Evolutionary conservation across 2,888 invertebrate genomes (phyloP).

Genomic region (Ennomos fuscantarius): DNA sequence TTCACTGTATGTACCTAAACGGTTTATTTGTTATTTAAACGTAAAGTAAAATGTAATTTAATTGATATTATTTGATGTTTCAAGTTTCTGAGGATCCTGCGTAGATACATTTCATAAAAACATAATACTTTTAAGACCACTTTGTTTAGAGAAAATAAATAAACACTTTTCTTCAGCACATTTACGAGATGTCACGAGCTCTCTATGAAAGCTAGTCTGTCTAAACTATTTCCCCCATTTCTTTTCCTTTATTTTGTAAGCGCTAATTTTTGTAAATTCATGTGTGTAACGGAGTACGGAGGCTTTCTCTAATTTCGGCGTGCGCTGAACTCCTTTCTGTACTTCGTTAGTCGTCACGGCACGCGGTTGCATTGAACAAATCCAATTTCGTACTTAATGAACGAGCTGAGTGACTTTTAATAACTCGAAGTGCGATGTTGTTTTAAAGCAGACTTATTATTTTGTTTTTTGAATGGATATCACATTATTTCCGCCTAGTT

Average conservation of each 20-base stretch:
- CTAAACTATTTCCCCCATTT: conserved; percentile 4
- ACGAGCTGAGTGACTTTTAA: conserved; percentile 37
- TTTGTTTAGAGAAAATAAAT: no score
- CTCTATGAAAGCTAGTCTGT: conserved; percentile 1
- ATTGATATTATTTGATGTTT: no score
- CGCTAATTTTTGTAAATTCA: conserved; percentile 59
- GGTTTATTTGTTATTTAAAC: no score
- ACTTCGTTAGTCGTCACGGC: conserved; percentile 42
- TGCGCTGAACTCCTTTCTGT: conserved; percentile 65
- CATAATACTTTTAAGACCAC: no score
- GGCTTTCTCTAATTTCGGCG: conserved; percentile 72
- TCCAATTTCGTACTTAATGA: conserved; percentile 35
- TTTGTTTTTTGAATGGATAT: neutral
- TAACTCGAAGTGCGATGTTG: conserved; percentile 20
- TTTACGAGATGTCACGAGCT: no score
- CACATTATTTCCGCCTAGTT: no score
- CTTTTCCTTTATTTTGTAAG: conserved; percentile 31
- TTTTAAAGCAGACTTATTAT: conserved; percentile 3
- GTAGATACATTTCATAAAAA: no score
- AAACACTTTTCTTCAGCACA: no score
- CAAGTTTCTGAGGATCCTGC: no score
- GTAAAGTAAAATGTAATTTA: no score
- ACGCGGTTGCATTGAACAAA: conserved; percentile 34
- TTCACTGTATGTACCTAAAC: no score
- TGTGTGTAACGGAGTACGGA: conserved; percentile 69